Conservation (phyloP, 2,113 vertebrate species). For the Saccopteryx leptura region DNA sequence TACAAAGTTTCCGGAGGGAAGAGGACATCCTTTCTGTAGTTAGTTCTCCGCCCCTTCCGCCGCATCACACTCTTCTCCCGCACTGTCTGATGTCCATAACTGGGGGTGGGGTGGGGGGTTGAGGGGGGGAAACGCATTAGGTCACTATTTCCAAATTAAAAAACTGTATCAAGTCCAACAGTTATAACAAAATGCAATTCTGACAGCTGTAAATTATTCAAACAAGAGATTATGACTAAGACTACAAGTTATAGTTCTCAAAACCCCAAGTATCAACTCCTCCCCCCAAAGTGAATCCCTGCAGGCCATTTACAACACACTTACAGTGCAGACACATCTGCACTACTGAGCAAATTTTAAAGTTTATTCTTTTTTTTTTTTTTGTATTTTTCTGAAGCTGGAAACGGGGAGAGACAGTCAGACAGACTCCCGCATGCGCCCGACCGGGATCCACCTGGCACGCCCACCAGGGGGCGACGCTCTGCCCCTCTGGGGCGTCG, state of each 20-base stretch:
- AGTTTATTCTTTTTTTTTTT: neutral
- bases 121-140: constrained; percentile 3
- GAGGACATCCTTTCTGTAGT: constrained; percentile 85
- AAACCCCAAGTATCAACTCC: neutral
- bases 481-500: too few species aligned
- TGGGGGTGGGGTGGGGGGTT: constrained; percentile 72
- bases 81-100: constrained; percentile 99
- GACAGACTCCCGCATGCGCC: too few species aligned
- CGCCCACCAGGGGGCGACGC: too few species aligned
- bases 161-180: neutral
- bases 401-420: too few species aligned
- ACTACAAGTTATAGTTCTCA: neutral
- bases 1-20: constrained; percentile 94
- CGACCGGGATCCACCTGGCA: too few species aligned
- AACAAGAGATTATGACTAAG: neutral
- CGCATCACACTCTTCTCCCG: constrained; percentile 94
- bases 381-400: too few species aligned
- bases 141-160: constrained; percentile 6
- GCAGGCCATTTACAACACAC: neutral
- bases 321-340: neutral
- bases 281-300: neutral
- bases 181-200: neutral
- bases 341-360: accelerated
- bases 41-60: constrained; percentile 94
- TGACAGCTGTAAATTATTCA: neutral